Evolutionary conservation across 2,888 invertebrate genomes (phyloP), one percentile per base, ranked within the genome.

Genomic region (Coenonympha arcania): DNA sequence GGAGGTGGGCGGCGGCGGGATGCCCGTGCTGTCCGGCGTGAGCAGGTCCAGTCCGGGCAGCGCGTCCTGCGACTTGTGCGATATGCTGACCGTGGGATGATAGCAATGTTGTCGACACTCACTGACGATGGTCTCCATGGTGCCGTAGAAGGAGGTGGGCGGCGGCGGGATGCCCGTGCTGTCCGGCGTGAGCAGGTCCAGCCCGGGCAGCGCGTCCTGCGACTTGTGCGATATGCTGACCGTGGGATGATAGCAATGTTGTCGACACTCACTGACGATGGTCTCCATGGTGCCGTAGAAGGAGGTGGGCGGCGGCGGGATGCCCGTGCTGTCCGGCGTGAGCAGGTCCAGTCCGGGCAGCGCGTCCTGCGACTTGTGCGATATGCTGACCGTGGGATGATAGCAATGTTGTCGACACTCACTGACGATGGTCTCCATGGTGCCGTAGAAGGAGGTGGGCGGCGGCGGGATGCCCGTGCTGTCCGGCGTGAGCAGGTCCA

Each of bases 1-100:
- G 0, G 85, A 84, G 0, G 71, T 79, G 0, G 82, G 82, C 0
- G 85, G 82, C 3, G 76, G 69, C 0, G 79, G 76, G 40, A 75
- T 77, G 4, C 79, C 75, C 13, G 78, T 67, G 46, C 77, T 72
- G 53, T 82, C 82, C 0, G 80, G 77, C 0, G 79, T 78, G 3
- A 86, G 58, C 1, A 87, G 64, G 36, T 87, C 87, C 54, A 87
- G 49, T 0, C 87, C 87, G 1, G 87, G 86, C 22, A 87, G 58
- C 1, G 84, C 60, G 18, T 86, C 86, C 42, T 82, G 82, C 0
- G 81, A 69, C 61, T 82, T 83, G 46, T 78, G 80, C 0, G 82
- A 72, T 50, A 76, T 46, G 0, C 73, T 24, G 9, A 24, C 6
- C 9, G 9, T 24, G 24, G 9, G 9, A 3, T 33, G 36, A 50